A percentile compares a stretch with the other conserved stretches of the same genome.
Conservation (phyloP, 2,888 invertebrate genomes). For the Aphodius sticticus region DNA sequence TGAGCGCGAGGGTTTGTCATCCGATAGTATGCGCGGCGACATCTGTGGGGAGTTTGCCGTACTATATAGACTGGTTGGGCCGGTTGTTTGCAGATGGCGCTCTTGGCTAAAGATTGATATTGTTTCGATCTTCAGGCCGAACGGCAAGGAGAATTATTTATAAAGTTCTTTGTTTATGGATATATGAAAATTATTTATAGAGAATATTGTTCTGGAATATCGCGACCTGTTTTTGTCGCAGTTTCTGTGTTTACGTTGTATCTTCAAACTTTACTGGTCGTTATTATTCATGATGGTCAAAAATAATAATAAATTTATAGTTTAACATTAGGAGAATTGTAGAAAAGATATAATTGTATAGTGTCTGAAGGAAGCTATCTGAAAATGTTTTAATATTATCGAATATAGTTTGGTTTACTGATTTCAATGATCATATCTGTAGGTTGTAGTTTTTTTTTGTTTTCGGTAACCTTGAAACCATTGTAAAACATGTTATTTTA, state of each 20-base stretch:
- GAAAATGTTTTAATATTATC: too few relatives aligned
- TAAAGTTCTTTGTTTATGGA: not conserved
- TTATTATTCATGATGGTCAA: not conserved
- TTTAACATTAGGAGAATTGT: too few relatives aligned
- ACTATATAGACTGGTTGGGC: not conserved
- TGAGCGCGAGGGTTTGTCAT: not conserved
- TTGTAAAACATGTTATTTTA: too few relatives aligned
- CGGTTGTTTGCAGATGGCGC: not conserved
- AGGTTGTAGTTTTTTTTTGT: too few relatives aligned
- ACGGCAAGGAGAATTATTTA: not conserved
- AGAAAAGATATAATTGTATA: too few relatives aligned
- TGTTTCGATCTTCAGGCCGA: not conserved
- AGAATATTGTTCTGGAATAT: not conserved
- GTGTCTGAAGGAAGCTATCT: too few relatives aligned
- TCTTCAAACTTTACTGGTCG: not conserved
- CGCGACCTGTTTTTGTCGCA: not conserved
- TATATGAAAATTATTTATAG: not conserved
- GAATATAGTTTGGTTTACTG: too few relatives aligned
- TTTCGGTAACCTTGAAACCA: too few relatives aligned
- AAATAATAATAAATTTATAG: too few relatives aligned
- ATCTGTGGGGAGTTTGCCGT: not conserved
- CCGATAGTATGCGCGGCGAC: not conserved
- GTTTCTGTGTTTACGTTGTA: not conserved
- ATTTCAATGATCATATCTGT: too few relatives aligned
- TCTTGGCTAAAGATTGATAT: not conserved